Conservation (phyloP, 1,140 invertebrate genomes). For the Tribolium castaneum region DNA sequence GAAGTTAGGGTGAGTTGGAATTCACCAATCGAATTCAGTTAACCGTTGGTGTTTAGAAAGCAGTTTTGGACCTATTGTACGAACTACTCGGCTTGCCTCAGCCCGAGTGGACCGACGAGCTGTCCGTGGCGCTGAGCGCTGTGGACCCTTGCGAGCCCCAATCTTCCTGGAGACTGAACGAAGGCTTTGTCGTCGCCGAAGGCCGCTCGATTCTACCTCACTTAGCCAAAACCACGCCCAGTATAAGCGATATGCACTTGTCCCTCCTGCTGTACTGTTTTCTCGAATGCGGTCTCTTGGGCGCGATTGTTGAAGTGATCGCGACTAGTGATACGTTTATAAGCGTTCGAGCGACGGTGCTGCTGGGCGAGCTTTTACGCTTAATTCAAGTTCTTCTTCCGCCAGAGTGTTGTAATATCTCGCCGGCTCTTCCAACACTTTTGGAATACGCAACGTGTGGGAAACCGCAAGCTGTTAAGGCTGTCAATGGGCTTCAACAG, state of each 20-base stretch:
- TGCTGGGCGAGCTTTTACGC: conserved; percentile 88
- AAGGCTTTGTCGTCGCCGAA: conserved; percentile 93
- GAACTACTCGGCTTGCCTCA: conserved; percentile 87
- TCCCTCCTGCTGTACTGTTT: conserved; percentile 90
- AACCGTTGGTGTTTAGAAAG: conserved; percentile 75
- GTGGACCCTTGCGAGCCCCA: conserved; percentile 85
- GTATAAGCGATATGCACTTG: conserved; percentile 91
- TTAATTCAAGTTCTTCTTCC: conserved; percentile 86
- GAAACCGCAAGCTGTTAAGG: conserved; percentile 81
- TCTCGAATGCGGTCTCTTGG: conserved; percentile 85
- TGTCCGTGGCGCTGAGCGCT: conserved; percentile 85
- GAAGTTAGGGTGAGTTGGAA: conserved; percentile 81
- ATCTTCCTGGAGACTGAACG: conserved; percentile 87
- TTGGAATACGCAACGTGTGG: conserved; percentile 82
- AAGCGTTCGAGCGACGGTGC: conserved; percentile 88
- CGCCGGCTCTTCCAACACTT: conserved; percentile 83
- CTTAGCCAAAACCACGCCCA: conserved; percentile 83
- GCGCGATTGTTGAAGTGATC: conserved; percentile 92
- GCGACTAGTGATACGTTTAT: conserved; percentile 88
- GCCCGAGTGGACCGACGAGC: conserved; percentile 92
- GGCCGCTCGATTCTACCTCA: conserved; percentile 85
- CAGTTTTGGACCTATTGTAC: conserved; percentile 90
- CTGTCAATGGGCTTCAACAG: conserved; percentile 80
- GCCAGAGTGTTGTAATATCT: conserved; percentile 83
- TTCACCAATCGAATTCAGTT: neutral